Percentiles rank a stretch among this genome's conserved stretches.
Evolutionary conservation across 2,113 vertebrate species (phyloP).

Genomic region (Pseudopodoces humilis): DNA sequence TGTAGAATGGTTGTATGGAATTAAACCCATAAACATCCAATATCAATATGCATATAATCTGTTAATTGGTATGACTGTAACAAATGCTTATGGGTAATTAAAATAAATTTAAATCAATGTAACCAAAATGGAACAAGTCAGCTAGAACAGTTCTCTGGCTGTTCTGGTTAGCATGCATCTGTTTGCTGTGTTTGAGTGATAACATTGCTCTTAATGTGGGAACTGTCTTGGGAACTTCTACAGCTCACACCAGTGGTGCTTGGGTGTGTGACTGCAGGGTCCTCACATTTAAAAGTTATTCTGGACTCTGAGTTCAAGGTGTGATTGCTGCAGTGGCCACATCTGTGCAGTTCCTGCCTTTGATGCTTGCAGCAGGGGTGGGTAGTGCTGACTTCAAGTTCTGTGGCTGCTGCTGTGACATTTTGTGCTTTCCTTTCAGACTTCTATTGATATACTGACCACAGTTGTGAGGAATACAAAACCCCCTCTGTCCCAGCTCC

Average conservation of each 20-base stretch:
- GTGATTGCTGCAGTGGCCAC: not conserved
- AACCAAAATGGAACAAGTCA: not conserved
- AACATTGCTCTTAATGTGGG: not conserved
- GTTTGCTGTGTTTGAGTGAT: not conserved
- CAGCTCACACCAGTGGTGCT: not conserved
- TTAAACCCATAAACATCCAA: not conserved
- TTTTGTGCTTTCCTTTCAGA: constrained; percentile 74
- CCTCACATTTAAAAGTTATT: not conserved
- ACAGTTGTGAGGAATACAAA: constrained; percentile 96
- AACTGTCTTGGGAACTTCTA: not conserved
- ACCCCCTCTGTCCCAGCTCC: constrained; percentile 90
- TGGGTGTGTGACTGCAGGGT: not conserved
- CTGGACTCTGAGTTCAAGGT: not conserved
- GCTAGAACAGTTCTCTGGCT: not conserved
- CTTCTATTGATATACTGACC: constrained; percentile 94
- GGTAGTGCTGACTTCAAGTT: not conserved
- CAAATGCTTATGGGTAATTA: not conserved
- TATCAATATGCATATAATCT: not conserved
- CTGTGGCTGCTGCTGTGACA: not conserved
- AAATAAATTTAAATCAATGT: not conserved
- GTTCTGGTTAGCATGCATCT: not conserved
- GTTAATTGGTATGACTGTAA: not conserved
- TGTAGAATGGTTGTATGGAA: not conserved
- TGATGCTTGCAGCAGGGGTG: not conserved
- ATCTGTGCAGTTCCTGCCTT: not conserved